Evolutionary conservation across 2,888 invertebrate genomes (phyloP), one percentile per base, ranked within the genome.

Genomic region (Ferdinandea cuprea): DNA sequence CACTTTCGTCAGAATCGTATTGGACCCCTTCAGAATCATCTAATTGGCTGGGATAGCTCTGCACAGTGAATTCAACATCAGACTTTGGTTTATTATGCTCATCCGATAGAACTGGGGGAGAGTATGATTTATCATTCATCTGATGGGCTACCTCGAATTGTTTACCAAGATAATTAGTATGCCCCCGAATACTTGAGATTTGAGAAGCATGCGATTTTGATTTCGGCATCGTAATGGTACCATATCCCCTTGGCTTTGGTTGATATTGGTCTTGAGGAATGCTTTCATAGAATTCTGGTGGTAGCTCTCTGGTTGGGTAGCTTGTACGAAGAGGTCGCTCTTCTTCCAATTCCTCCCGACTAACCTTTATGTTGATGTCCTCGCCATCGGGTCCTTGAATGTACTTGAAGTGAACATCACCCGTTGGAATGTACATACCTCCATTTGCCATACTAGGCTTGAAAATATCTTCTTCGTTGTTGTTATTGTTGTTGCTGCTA

Each of bases 401-500:
- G 30, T 88, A 87, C 54, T 86, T 87, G 8, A 89, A 79, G 56
- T 88, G 89, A 0, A 90, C 89, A 85, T 90, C 89, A 3, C 90
- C 90, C 37, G 89, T 87, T 0, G 90, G 90, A 2, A 90, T 48
- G 0, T 87, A 86, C 2, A 88, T 87, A 2, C 86, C 85, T 0
- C 83, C 73, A 13, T 87, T 86, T 0, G 83, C 85, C 0, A 84
- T 86, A 0, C 87, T 56, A 11, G 88, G 87, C 73, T 88, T 88
- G 68, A 90, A 90, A 74, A 89, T 89, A 68, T 88, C 88, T 50
- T 89, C 88, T 63, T 90, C 90, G 40, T 89, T 87, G 8, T 87
- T 88, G 61, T 87, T 86, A 5, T 25, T 88, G 61, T 87, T 86
- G 40, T 89, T 87, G 8, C 87, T 88, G 61, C 87, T 86, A 5